Conservation (phyloP, 2,888 invertebrate genomes). For the Drosophila quinaria region DNA sequence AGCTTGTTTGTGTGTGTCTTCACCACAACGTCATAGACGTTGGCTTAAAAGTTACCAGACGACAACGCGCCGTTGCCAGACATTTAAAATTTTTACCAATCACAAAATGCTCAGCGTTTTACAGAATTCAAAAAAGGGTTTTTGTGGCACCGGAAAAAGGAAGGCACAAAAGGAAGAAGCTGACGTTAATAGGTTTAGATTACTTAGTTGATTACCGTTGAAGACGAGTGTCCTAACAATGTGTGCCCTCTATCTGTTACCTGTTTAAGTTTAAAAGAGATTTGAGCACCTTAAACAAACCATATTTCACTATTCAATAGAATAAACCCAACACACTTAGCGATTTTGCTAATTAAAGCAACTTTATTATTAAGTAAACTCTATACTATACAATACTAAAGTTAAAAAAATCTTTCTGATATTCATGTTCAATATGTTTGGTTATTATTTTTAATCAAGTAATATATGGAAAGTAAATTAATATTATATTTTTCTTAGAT, state of each 20-base stretch:
- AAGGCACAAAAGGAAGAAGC: slow-evolving; percentile 10
- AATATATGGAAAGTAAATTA: neutral
- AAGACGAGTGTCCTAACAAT: slow-evolving; percentile 25
- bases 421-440: neutral
- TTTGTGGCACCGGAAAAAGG: neutral
- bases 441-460: neutral
- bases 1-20: slow-evolving; percentile 21
- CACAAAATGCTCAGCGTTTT: slow-evolving; percentile 30
- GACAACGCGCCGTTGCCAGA: slow-evolving; percentile 54
- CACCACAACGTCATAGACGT: slow-evolving; percentile 34
- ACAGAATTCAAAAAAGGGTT: neutral
- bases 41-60: slow-evolving; percentile 66
- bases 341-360: neutral
- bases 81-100: slow-evolving; percentile 43
- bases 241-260: neutral
- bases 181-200: slow-evolving; percentile 38
- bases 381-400: too few relatives aligned
- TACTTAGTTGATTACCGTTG: slow-evolving; percentile 51
- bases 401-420: too few relatives aligned
- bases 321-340: neutral
- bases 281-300: neutral
- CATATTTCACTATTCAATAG: neutral
- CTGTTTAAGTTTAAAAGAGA: neutral
- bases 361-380: neutral
- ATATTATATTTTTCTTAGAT: neutral